Evolutionary conservation across 1,140 invertebrate genomes (phyloP), one percentile per base, ranked within the genome.

Genomic region (Phenacoccus solenopsis): DNA sequence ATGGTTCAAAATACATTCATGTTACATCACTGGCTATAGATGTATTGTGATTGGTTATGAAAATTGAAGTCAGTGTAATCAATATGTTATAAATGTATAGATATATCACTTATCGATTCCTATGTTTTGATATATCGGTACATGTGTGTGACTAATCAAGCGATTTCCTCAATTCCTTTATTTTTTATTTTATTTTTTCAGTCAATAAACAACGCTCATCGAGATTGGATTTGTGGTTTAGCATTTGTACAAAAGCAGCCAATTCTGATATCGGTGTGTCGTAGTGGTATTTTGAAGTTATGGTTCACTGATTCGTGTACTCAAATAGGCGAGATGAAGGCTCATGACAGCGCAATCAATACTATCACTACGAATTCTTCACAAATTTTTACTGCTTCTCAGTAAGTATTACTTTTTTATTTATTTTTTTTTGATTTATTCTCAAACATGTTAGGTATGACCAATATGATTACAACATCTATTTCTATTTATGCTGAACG

Each of bases 141-240:
- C 32, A 38, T n/a, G n/a, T n/a, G 32, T 38, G 9, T 10, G 32
- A n/a, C n/a, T 38, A n/a, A 38, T n/a, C n/a, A n/a, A 9, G 32
- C 9, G 32, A 38, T 38, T 38, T n/a, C 9, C 9, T 38, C 9
- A 38, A 38, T 38, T 10, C 9, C n/a, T 10, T 10, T 38, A 35
- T 24, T 12, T 7, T 7, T 20, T 69, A 24, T 20, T 10, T 20
- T 28, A 3, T 61, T n/a, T 67, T 67, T 71, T 59, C 81, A 92
- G 84, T 90, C 89, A 28, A 77, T 93, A 21, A 93, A 90, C 78
- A 89, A 90, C 78, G 91, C 91, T 32, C 93, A 95, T 79, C 91
- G 90, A 78, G 90, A 92, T 78, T 94, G 91, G 92, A 87, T 95
- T 68, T 88, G 88, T 76, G 91, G 90, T 25, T 79, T 94, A 73